Conservation (phyloP, 1,140 invertebrate species). For the Phymastichus coffea region DNA sequence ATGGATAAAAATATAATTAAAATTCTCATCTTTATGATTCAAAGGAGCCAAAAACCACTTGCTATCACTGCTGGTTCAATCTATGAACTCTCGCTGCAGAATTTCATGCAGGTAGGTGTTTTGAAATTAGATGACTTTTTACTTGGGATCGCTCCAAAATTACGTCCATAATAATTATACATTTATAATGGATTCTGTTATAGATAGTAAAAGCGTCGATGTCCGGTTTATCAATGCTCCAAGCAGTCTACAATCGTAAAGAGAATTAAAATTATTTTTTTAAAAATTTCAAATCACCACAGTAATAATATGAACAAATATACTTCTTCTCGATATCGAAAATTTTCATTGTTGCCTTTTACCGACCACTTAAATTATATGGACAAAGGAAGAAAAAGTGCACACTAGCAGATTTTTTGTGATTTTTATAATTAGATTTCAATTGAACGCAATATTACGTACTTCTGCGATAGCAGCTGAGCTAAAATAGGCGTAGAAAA, state of each 20-base stretch:
- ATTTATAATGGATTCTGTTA: neutral
- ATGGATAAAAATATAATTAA: neutral
- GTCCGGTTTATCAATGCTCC: neutral
- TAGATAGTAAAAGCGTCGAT: neutral
- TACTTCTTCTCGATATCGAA: no score
- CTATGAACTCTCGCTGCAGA: neutral
- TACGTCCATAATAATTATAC: neutral
- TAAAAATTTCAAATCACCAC: no score
- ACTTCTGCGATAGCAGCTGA: no score
- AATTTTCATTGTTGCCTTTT: no score
- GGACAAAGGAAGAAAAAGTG: no score
- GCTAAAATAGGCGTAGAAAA: no score
- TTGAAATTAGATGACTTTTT: no score
- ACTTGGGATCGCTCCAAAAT: neutral
- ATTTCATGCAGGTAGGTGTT: constrained; percentile 2
- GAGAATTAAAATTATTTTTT: neutral
- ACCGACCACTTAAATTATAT: no score
- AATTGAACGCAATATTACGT: no score
- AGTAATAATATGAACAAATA: no score
- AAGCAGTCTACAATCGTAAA: neutral
- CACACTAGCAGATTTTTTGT: no score
- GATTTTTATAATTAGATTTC: no score
- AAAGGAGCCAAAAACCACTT: neutral
- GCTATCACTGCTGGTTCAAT: constrained; percentile 9
- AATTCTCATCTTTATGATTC: constrained; percentile 4